These are phyloP conservation scores for Syrista parreyssii DNA, from an alignment of 2,888 invertebrate species.

Conservation along the genomic window DNA sequence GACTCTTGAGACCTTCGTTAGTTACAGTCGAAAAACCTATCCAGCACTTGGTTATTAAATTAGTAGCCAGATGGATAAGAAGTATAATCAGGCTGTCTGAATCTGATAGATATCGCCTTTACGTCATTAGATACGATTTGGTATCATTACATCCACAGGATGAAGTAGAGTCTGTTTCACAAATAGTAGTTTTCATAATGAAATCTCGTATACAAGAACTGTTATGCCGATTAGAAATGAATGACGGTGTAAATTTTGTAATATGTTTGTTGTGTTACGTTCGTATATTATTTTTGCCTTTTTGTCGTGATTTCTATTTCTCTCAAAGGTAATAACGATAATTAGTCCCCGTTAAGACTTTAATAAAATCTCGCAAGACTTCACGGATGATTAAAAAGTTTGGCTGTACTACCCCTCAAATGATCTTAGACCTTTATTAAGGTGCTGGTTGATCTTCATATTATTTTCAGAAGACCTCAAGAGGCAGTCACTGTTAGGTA, in stretches of 20 bases:
- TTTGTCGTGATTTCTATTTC: not conserved
- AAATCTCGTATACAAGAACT: not conserved
- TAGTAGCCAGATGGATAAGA: not conserved
- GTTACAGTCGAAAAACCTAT: not conserved
- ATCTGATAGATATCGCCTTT: not conserved
- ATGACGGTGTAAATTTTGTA: not conserved
- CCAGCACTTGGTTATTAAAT: not conserved
- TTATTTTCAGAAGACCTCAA: constrained; percentile 3
- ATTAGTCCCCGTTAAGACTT: not conserved
- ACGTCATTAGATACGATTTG: not conserved
- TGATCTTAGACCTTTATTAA: not conserved
- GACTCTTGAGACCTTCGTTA: not conserved
- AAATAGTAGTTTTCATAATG: not conserved
- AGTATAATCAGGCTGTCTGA: not conserved
- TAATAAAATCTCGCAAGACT: not conserved
- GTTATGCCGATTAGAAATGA: not conserved
- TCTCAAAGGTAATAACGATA: not conserved
- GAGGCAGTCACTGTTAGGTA: constrained; percentile 9
- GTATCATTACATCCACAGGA: no score
- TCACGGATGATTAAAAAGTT: constrained; percentile 8
- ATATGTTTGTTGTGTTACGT: not conserved
- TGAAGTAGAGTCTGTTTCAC: no score
- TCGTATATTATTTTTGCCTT: not conserved
- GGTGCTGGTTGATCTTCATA: constrained; percentile 1
- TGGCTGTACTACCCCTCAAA: not conserved